A percentile compares a stretch with the other conserved stretches of the same genome.
Evolutionary conservation across 2,797 vertebrate species (phyloP).

Genomic region (Phoxinus dragarum): DNA sequence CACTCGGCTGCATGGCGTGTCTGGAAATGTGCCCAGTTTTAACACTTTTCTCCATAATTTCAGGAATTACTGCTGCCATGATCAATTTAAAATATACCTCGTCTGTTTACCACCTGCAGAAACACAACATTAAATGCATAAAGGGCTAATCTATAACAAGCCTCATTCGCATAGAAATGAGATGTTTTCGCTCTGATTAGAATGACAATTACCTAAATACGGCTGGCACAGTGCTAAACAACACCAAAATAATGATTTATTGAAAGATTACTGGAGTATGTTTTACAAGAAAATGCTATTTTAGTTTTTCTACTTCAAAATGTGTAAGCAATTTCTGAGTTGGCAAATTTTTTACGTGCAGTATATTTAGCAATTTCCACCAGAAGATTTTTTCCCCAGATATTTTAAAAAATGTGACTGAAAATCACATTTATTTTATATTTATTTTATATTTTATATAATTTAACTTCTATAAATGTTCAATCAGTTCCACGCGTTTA

Average conservation of each 20-base stretch:
- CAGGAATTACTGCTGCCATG: background rate
- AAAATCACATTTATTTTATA: too few species aligned
- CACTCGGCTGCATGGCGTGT: background rate
- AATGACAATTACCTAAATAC: background rate
- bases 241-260: background rate
- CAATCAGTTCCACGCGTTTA: background rate
- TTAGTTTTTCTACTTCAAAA: background rate
- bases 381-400: too few species aligned
- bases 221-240: background rate
- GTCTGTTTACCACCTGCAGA: background rate
- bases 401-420: too few species aligned
- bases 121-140: background rate
- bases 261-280: background rate
- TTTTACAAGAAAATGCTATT: background rate
- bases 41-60: background rate
- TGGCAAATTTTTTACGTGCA: too few species aligned
- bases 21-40: background rate
- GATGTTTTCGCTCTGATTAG: background rate
- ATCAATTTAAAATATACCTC: background rate
- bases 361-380: too few species aligned
- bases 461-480: background rate
- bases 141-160: background rate
- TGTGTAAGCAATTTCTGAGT: too few species aligned
- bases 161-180: background rate
- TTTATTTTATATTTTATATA: background rate